Conservation (phyloP, 2,797 vertebrate species). For the Phaenicophaeus curvirostris region DNA sequence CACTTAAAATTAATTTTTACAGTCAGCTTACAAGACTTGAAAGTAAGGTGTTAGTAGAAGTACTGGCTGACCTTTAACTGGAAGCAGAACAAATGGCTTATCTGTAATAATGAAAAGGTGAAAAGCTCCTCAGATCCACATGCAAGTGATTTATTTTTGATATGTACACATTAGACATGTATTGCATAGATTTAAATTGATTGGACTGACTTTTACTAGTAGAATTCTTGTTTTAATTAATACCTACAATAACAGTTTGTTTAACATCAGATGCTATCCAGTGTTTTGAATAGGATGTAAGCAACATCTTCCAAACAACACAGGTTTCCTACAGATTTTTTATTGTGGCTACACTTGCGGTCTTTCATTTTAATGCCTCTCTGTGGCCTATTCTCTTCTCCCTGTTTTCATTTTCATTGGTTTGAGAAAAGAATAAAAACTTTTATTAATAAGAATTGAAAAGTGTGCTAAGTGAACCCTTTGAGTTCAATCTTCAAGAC, state of each 20-base stretch:
- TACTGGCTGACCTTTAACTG: slow-evolving; percentile 9
- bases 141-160: slow-evolving; percentile 3
- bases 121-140: neutral
- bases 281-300: neutral
- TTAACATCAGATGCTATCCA: neutral
- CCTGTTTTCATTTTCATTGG: neutral
- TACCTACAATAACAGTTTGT: neutral
- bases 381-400: neutral
- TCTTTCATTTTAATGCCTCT: neutral
- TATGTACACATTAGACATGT: neutral
- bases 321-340: neutral
- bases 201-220: neutral
- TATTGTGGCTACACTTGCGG: neutral
- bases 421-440: neutral
- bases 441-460: neutral
- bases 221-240: slow-evolving; percentile 8
- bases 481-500: neutral
- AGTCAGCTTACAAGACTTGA: neutral
- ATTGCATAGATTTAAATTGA: neutral
- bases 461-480: neutral
- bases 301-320: neutral
- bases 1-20: neutral
- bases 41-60: neutral
- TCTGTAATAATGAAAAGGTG: neutral
- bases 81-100: neutral